Evolutionary conservation across 2,888 invertebrate genomes (phyloP).

Genomic region (Drosophila mercatorum): DNA sequence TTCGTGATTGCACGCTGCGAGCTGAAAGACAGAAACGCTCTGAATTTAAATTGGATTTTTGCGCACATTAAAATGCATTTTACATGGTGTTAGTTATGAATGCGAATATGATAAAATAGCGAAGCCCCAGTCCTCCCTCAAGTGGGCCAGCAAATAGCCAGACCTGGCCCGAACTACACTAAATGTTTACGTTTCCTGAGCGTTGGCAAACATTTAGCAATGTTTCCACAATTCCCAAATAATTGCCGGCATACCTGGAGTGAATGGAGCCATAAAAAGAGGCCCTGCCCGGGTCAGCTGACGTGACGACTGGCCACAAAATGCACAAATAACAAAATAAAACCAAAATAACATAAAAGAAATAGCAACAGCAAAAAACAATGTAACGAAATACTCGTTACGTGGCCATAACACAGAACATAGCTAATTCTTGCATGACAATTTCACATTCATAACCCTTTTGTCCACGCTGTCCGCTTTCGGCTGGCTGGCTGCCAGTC

Average conservation of each 20-base stretch:
- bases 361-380: conserved; percentile 13
- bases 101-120: conserved; percentile 66
- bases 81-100: conserved; percentile 75
- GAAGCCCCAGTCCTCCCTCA: conserved; percentile 12
- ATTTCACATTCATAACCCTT: conserved; percentile 83
- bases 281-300: conserved; percentile 49
- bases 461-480: conserved; percentile 53
- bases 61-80: conserved; percentile 82
- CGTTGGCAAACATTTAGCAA: conserved; percentile 74
- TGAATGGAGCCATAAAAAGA: conserved; percentile 64
- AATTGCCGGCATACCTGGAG: conserved; percentile 62
- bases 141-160: conserved; percentile 7
- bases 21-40: conserved; percentile 69
- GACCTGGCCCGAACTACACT: conserved; percentile 53
- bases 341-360: conserved; percentile 12
- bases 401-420: conserved; percentile 74
- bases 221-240: conserved; percentile 68
- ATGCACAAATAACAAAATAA: conserved; percentile 18
- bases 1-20: conserved; percentile 73
- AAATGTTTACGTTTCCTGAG: conserved; percentile 80
- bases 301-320: conserved; percentile 69
- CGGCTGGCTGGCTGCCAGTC: conserved; percentile 53
- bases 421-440: conserved; percentile 84
- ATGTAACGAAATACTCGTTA: conserved; percentile 69
- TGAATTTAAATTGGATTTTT: conserved; percentile 84